A percentile compares a stretch with the other conserved stretches of the same genome.
Evolutionary conservation across 2,113 vertebrate species (phyloP).

Genomic region (Galbula dea): DNA sequence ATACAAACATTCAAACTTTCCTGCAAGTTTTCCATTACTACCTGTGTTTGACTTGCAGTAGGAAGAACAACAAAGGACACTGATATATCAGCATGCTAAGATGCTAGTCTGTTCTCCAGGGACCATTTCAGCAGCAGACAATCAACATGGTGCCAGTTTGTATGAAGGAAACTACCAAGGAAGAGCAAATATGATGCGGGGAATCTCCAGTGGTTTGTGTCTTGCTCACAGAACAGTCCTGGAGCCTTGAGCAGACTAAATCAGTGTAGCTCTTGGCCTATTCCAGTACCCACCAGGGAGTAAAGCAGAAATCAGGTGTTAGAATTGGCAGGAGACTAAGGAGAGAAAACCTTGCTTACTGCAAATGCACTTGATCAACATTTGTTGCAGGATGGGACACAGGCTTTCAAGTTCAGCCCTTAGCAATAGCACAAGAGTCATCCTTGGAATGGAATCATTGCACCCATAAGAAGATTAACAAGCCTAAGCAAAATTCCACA

Average conservation of each 20-base stretch:
- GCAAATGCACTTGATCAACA: neutral
- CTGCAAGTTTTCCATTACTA: neutral
- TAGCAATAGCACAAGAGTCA: neutral
- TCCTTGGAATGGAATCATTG: neutral
- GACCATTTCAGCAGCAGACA: neutral
- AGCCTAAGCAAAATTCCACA: neutral
- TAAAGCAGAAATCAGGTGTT: neutral
- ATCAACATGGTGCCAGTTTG: accelerated
- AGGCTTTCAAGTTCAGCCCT: neutral
- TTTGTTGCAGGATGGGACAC: neutral
- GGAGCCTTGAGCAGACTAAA: neutral
- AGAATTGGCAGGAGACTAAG: neutral
- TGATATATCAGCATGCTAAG: neutral
- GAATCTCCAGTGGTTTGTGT: neutral
- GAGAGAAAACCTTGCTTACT: neutral
- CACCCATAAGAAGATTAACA: neutral
- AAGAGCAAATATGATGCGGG: accelerated
- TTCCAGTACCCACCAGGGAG: neutral
- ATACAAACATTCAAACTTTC: neutral
- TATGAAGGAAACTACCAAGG: neutral
- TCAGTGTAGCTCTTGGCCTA: neutral
- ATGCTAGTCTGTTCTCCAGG: accelerated
- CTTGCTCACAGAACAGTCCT: neutral
- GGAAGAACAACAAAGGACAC: neutral
- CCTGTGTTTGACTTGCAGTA: neutral